phyloP scores from a whole-genome alignment of 1,140 invertebrate species.

The Ericerus pela region DNA sequence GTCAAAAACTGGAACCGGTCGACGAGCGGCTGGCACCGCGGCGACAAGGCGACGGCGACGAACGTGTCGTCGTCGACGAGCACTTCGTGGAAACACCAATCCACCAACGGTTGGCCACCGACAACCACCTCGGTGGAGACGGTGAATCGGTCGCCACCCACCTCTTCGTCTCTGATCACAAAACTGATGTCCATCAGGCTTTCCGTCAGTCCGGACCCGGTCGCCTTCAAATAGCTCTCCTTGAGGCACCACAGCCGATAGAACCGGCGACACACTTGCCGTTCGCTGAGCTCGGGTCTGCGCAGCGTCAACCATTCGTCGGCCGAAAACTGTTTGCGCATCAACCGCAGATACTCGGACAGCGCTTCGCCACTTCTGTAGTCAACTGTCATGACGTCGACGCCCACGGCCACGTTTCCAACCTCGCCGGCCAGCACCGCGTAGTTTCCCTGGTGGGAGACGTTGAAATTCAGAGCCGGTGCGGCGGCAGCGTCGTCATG shows the following conservation, averaged over 20 bases:
- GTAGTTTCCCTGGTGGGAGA: slow-evolving; percentile 81
- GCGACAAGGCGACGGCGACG: slow-evolving; percentile 51
- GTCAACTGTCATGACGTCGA: slow-evolving; percentile 62
- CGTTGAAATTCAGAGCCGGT: slow-evolving; percentile 53
- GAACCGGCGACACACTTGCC: slow-evolving; percentile 52
- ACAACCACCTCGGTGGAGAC: slow-evolving; percentile 52
- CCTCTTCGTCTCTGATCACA: slow-evolving; percentile 37
- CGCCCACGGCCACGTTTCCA: slow-evolving; percentile 36
- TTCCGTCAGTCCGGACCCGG: slow-evolving; percentile 67
- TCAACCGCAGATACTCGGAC: slow-evolving; percentile 67
- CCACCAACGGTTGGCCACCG: slow-evolving; percentile 39
- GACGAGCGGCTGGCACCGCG: not conserved
- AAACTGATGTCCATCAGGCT: slow-evolving; percentile 64
- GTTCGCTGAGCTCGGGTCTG: slow-evolving; percentile 30
- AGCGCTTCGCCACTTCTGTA: slow-evolving; percentile 45
- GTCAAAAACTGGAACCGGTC: slow-evolving; percentile 21
- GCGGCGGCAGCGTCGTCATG: no score
- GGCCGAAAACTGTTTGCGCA: slow-evolving; percentile 64
- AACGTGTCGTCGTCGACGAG: slow-evolving; percentile 64
- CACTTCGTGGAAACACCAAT: slow-evolving; percentile 78
- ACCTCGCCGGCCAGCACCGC: slow-evolving; percentile 63
- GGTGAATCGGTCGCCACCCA: slow-evolving; percentile 35
- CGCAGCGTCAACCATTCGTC: slow-evolving; percentile 65
- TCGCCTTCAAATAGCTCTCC: slow-evolving; percentile 86
- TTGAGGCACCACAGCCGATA: slow-evolving; percentile 88